Evolutionary conservation across 2,113 vertebrate species (phyloP).

Genomic region (Isurus oxyrinchus): DNA sequence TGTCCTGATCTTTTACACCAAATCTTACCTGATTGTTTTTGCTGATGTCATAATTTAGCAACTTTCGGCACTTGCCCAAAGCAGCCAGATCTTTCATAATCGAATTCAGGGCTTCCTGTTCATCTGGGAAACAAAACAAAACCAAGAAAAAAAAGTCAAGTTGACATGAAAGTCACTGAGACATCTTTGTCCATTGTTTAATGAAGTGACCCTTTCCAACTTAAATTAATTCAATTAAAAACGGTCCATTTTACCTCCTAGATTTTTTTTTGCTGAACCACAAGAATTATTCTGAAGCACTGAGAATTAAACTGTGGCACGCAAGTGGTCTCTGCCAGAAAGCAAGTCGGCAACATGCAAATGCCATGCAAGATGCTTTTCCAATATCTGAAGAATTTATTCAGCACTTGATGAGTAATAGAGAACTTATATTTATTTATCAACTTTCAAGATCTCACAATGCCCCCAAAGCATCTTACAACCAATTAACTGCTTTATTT

Average conservation of each 20-base stretch:
- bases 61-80: slow-evolving; percentile 66
- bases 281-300: background rate
- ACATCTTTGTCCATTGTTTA: background rate
- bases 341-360: background rate
- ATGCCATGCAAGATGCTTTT: background rate
- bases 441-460: background rate
- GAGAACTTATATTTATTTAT: background rate
- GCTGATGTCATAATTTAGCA: slow-evolving; percentile 69
- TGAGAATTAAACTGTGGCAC: background rate
- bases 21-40: slow-evolving; percentile 70
- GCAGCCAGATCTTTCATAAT: slow-evolving; percentile 89
- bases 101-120: slow-evolving; percentile 81
- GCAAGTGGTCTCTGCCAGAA: background rate
- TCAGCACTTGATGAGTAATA: background rate
- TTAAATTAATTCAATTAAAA: background rate
- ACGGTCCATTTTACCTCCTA: background rate
- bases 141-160: background rate
- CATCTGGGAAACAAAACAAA: slow-evolving; percentile 57
- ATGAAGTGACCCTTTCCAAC: background rate
- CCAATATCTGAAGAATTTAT: background rate
- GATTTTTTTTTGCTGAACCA: background rate
- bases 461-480: background rate
- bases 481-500: background rate
- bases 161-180: background rate
- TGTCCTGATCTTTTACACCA: background rate